These are phyloP conservation scores for Scrobipalpa costella DNA, from an alignment of 2,888 invertebrate genomes.

Conservation along the genomic window DNA sequence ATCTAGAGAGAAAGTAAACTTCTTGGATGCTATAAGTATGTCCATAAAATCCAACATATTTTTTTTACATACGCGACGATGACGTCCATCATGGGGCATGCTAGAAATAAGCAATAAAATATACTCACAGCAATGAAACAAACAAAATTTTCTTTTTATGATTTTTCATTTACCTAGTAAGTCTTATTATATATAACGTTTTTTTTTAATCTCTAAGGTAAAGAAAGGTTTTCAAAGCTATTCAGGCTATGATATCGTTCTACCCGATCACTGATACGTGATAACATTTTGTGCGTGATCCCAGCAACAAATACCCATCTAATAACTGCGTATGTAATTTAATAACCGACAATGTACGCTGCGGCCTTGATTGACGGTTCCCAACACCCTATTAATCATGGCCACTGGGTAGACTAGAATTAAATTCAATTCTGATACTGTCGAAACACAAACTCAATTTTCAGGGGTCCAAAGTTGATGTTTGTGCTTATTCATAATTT, in stretches of 20 bases:
- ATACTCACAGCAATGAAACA: not conserved
- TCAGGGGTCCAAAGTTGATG: not conserved
- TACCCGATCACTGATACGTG: not conserved
- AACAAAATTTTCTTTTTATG: not conserved
- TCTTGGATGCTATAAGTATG: no score
- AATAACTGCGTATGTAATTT: not conserved
- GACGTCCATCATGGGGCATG: no score
- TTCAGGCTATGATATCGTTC: no score
- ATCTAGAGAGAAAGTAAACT: no score
- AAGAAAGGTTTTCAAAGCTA: no score
- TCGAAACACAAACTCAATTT: not conserved
- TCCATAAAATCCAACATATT: no score
- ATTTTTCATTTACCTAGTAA: no score
- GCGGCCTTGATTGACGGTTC: slow-evolving; percentile 27
- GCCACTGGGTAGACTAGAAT: slow-evolving; percentile 22
- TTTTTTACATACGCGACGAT: no score
- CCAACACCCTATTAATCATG: slow-evolving; percentile 29
- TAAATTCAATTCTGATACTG: slow-evolving; percentile 28
- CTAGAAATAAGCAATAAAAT: not conserved
- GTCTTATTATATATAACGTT: no score
- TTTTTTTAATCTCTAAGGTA: no score
- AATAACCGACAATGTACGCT: slow-evolving; percentile 28
- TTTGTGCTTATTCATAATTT: not conserved
- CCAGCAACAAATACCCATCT: not conserved
- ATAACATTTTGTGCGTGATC: not conserved